phyloP scores from a whole-genome alignment of 1,140 invertebrate genomes.

The Mactra quadrangularis region DNA sequence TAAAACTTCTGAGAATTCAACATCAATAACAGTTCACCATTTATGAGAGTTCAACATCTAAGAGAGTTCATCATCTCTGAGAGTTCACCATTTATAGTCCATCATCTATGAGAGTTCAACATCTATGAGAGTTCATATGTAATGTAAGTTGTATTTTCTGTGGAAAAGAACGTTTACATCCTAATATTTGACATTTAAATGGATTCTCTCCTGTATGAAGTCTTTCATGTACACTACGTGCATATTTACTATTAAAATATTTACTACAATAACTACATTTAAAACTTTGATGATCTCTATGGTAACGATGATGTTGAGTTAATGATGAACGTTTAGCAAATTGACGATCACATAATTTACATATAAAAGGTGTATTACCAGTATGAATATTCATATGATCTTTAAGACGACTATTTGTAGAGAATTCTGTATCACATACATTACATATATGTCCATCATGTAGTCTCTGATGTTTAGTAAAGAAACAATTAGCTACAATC shows the following conservation, averaged over 20 bases:
- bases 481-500: slow-evolving; percentile 43
- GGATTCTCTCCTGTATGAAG: slow-evolving; percentile 58
- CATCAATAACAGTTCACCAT: too few relatives aligned
- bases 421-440: slow-evolving; percentile 41
- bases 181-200: slow-evolving; percentile 46
- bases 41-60: too few relatives aligned
- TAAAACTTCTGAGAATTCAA: too few relatives aligned
- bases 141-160: slow-evolving; percentile 59
- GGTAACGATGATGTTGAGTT: slow-evolving; percentile 57
- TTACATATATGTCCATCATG: slow-evolving; percentile 54
- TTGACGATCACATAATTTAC: slow-evolving; percentile 94
- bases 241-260: slow-evolving; percentile 53
- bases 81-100: too few relatives aligned
- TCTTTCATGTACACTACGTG: slow-evolving; percentile 55
- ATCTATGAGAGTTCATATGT: slow-evolving; percentile 49
- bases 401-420: slow-evolving; percentile 47
- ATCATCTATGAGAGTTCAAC: too few relatives aligned
- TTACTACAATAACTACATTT: slow-evolving; percentile 49
- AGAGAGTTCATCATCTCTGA: too few relatives aligned
- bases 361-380: slow-evolving; percentile 94
- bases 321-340: slow-evolving; percentile 84
- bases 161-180: slow-evolving; percentile 43
- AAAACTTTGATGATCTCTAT: slow-evolving; percentile 38
- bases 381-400: slow-evolving; percentile 86
- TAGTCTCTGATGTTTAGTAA: slow-evolving; percentile 53